phyloP scores from a whole-genome alignment of 30 jellyfish, hydroid and myxozoan genomes.

The Sanderia malayensis region DNA sequence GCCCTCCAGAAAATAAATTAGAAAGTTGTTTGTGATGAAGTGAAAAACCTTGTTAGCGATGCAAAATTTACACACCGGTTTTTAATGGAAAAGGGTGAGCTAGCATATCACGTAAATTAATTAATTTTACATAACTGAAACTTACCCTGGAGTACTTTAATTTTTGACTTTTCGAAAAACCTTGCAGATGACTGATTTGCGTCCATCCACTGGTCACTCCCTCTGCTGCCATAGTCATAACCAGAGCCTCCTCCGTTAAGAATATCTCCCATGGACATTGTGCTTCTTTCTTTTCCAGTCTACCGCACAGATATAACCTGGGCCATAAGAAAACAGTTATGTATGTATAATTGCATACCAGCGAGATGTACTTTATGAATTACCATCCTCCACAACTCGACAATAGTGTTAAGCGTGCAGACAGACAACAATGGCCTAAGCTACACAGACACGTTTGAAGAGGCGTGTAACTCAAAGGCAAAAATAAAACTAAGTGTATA shows the following conservation, averaged over 20 bases:
- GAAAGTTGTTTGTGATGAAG: too few species aligned
- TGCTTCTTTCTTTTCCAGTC: not conserved
- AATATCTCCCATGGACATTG: slow-evolving; percentile 81
- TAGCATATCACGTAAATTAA: too few species aligned
- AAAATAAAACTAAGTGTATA: too few species aligned
- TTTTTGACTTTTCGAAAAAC: slow-evolving; percentile 88
- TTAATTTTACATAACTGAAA: not conserved
- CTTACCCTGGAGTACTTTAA: slow-evolving; percentile 93
- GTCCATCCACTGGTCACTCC: slow-evolving; percentile 98
- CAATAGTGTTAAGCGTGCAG: not conserved
- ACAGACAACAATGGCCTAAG: not conserved
- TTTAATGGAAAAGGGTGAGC: too few species aligned
- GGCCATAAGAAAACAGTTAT: not conserved
- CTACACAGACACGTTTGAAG: not conserved
- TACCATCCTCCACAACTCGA: not conserved
- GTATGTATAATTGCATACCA: not conserved
- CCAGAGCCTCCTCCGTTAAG: slow-evolving; percentile 73
- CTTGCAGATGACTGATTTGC: slow-evolving; percentile 95
- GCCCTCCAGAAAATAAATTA: too few species aligned
- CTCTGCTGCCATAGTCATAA: slow-evolving; percentile 73
- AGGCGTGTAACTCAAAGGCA: not conserved
- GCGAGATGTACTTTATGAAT: not conserved
- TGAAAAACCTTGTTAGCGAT: too few species aligned
- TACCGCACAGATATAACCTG: not conserved
- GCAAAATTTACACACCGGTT: too few species aligned